Base-by-base conservation (phyloP, 1,140 invertebrate species). In the Rhyzopertha dominica region DNA sequence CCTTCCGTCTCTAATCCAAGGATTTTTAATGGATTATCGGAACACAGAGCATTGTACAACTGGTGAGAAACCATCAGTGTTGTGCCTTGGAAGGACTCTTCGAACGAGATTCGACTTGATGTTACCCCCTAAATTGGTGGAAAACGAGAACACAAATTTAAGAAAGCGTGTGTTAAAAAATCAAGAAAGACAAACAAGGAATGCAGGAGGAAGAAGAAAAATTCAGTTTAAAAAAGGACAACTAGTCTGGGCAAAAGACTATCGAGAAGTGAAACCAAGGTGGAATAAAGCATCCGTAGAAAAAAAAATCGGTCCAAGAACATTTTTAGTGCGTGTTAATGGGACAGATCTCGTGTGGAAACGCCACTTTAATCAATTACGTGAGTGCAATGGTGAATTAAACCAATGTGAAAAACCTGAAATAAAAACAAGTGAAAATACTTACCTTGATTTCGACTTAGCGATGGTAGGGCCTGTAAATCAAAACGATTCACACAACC, bases 1-100 rank as follows among this genome's bases (percentile, higher is more conserved):
- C 31, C 7, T 7, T 40, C 16, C 12, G 29, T 23, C 37, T 34
- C 14, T 19, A 28, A 22, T 20, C 24, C 10, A n/a, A 25, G 29
- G 36, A 22, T 57, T 54, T 51, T 49, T 59, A 28, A 49, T 59
- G 10, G 39, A 50, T 29, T 57, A 57, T 41, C 29, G 54, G 10
- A 57, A 57, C 25, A 43, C 49, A n/a, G 41, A 41, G 12, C 57
- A 56, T 18, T 18, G 26, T 7, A 57, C 43, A 5, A 57, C 54
- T 2, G 43, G 45, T 4, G 40, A 43, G 22, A 25, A 25, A n/a
- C 54, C 53, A 5, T 40, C 53, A 4, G 39, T 50, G 10, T 45
- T 52, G 3, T 25, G 53, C 43, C 38, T 54, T 14, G 58, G 55
- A 2, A 43, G 53, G 12, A 24, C 53, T 10, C 37, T 59, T 7